Evolutionary conservation across 2,113 vertebrate genomes (phyloP), one percentile per base, ranked within the genome.

Genomic region (Paracanthobrama guichenoti): DNA sequence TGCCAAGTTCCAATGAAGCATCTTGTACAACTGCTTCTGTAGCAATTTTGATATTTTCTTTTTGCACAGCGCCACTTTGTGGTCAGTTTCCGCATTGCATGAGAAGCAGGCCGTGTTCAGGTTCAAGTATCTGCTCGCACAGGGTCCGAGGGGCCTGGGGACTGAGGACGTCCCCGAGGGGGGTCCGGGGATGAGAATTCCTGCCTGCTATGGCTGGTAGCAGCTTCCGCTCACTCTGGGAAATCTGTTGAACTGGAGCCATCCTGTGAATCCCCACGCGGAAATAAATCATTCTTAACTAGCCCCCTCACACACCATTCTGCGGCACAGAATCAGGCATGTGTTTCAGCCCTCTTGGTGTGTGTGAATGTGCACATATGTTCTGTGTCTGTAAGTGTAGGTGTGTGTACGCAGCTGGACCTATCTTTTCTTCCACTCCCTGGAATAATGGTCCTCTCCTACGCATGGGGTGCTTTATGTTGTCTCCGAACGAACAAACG

Each of bases 231-330:
- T 89, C 69, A 57, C 83, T 90, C 90, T 90, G 90, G 89, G 87
- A 91, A 91, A 90, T 87, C 87, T 31, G 89, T 88, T 90, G 87
- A 90, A 90, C 86, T 80, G 67, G 62, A 91, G 85, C 86, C 88
- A 90, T 89, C 82, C 86, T 88, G 87, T 84, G 87, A 90, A 88
- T 88, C 88, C 88, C 90, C 55, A 53, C 78, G 46, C 11, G 62
- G 69, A 84, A 86, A 89, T 91, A 90, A 91, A 91, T 91, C 89
- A 91, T 83, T 83, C 86, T 84, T 91, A 91, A 91, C 88, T 91
- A 91, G 89, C 88, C 88, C 89, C 86, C 83, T 90, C 86, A 86
- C 89, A 87, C 84, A 89, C 78, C 86, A 88, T 83, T 87, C 85
- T 71, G 46, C 24, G 11, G 79, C 46, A 53, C 46, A 81, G 46